Percentiles rank a stretch among this genome's conserved stretches.
phyloP scores from a whole-genome alignment of 2,888 invertebrate species.

The Melanotus villosus region DNA sequence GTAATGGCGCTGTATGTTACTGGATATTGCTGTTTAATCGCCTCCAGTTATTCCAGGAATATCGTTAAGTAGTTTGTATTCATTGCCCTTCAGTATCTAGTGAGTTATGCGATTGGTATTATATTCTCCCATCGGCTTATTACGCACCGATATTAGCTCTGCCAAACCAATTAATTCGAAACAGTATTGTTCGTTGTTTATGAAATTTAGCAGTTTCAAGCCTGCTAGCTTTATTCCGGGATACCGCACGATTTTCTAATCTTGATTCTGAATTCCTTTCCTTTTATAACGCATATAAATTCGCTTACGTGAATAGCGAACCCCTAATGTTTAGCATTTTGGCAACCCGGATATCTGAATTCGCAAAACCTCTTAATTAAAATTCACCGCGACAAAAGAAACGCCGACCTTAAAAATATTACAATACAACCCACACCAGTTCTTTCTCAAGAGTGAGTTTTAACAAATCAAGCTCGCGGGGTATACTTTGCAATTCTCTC shows the following conservation, averaged over 20 bases:
- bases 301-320: slow-evolving; percentile 5
- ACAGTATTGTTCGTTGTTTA: slow-evolving; percentile 32
- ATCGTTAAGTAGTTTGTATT: slow-evolving; percentile 51
- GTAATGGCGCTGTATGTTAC: slow-evolving; percentile 48
- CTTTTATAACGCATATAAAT: slow-evolving; percentile 13
- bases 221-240: slow-evolving; percentile 1
- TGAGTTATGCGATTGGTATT: slow-evolving; percentile 46
- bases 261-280: slow-evolving; percentile 17
- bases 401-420: background rate
- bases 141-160: slow-evolving; percentile 40
- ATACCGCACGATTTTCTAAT: slow-evolving; percentile 24
- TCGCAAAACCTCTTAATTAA: slow-evolving; percentile 13
- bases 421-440: background rate
- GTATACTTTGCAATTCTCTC: too few species aligned
- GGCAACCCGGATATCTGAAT: background rate
- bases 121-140: slow-evolving; percentile 40
- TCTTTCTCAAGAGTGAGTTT: too few species aligned
- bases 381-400: slow-evolving; percentile 12
- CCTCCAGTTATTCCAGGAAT: slow-evolving; percentile 47
- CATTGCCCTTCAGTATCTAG: slow-evolving; percentile 45
- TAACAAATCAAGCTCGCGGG: too few species aligned
- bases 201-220: slow-evolving; percentile 15
- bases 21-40: slow-evolving; percentile 49
- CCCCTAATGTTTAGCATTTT: background rate
- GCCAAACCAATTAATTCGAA: slow-evolving; percentile 42